These are phyloP conservation scores for Dendrolimus punctatus DNA, from an alignment of 1,140 invertebrate genomes.

Conservation along the genomic window DNA sequence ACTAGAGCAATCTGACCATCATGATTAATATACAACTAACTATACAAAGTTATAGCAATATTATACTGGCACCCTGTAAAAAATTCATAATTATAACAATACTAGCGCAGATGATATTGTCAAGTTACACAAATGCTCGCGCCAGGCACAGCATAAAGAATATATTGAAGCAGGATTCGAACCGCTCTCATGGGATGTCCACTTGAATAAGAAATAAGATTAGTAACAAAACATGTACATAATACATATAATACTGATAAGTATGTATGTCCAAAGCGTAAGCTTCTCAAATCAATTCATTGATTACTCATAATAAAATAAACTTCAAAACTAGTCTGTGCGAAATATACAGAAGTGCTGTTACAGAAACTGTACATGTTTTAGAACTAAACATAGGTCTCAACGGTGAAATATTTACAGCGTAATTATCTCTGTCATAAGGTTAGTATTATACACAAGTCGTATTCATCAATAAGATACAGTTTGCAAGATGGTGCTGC, in stretches of 20 bases:
- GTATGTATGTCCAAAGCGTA: conserved; percentile 69
- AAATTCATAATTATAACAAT: conserved; percentile 69
- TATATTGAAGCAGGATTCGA: conserved; percentile 30
- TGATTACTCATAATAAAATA: conserved; percentile 67
- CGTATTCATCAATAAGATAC: conserved; percentile 64
- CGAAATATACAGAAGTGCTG: conserved; percentile 73
- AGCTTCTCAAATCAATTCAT: conserved; percentile 69
- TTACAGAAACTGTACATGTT: conserved; percentile 74
- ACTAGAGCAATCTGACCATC: conserved; percentile 63
- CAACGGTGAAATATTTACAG: conserved; percentile 73
- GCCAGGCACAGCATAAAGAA: conserved; percentile 18
- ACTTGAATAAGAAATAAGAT: conserved; percentile 60
- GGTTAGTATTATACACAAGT: conserved; percentile 66
- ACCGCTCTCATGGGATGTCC: conserved; percentile 35
- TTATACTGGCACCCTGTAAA: conserved; percentile 70
- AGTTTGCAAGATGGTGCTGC: conserved; percentile 72
- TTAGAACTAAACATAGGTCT: conserved; percentile 73
- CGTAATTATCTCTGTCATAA: conserved; percentile 61
- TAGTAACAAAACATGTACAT: conserved; percentile 75
- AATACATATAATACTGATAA: conserved; percentile 64
- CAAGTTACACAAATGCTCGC: conserved; percentile 67
- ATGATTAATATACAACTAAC: conserved; percentile 54
- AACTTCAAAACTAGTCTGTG: conserved; percentile 69
- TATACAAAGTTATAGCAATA: conserved; percentile 49
- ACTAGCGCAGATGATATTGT: conserved; percentile 38